Conservation (phyloP, 2,797 vertebrate genomes). For the Tenualosa thibaudeaui region DNA sequence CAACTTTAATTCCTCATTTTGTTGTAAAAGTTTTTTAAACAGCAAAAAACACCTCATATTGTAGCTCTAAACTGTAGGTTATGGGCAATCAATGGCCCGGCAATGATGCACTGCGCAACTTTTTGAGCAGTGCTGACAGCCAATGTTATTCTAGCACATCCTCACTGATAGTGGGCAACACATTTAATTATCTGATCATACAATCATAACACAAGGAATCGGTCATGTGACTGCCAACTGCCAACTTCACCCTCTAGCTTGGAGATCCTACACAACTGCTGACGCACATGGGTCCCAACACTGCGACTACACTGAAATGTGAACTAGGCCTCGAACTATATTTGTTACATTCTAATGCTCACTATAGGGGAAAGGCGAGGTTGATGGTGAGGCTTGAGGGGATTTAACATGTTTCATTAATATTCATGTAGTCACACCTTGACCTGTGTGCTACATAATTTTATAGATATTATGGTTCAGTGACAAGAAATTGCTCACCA, state of each 20-base stretch:
- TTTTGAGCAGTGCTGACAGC: too few relatives aligned
- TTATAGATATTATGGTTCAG: neutral
- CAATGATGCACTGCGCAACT: too few relatives aligned
- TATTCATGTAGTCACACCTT: neutral
- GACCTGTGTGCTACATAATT: neutral
- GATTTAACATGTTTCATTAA: neutral
- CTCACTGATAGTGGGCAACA: too few relatives aligned
- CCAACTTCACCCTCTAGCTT: too few relatives aligned
- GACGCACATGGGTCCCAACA: neutral
- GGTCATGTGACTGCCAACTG: too few relatives aligned
- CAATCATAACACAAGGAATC: too few relatives aligned
- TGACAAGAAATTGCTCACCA: neutral
- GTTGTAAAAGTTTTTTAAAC: neutral
- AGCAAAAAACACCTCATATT: neutral
- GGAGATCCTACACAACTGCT: neutral
- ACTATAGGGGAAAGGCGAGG: neutral
- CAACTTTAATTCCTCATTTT: too few relatives aligned
- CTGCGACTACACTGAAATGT: neutral
- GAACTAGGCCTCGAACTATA: neutral
- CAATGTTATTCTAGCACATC: too few relatives aligned
- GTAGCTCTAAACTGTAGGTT: neutral
- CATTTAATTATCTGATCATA: too few relatives aligned
- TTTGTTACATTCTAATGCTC: neutral
- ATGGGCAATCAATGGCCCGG: neutral
- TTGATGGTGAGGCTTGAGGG: neutral